Conservation (phyloP, 1,140 invertebrate genomes). For the Lithobius niger region DNA sequence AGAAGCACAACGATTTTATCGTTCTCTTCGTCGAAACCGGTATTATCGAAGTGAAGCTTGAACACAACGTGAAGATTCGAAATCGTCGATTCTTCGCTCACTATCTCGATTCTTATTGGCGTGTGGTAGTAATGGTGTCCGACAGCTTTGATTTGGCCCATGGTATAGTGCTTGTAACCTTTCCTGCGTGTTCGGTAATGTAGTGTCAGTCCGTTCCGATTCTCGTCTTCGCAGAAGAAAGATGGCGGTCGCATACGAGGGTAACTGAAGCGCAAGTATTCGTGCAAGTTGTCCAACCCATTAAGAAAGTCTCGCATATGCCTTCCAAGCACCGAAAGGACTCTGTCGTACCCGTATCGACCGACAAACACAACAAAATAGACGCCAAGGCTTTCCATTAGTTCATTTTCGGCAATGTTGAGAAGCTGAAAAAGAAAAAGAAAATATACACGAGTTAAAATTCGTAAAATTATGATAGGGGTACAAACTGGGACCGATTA, state of each 20-base stretch:
- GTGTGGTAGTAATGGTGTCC: slow-evolving; percentile 84
- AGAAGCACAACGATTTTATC: slow-evolving; percentile 49
- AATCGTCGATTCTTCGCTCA: slow-evolving; percentile 68
- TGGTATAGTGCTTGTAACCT: slow-evolving; percentile 90
- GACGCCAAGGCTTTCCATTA: slow-evolving; percentile 80
- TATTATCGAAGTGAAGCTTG: slow-evolving; percentile 86
- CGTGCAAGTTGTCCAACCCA: slow-evolving; percentile 90
- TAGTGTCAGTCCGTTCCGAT: slow-evolving; percentile 64
- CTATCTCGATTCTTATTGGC: slow-evolving; percentile 77
- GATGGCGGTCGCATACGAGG: slow-evolving; percentile 83
- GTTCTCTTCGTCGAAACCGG: slow-evolving; percentile 39
- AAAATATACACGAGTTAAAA: not conserved
- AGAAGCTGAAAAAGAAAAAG: slow-evolving; percentile 47
- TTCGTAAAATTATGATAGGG: no score
- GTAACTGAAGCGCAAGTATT: slow-evolving; percentile 93
- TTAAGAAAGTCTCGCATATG: slow-evolving; percentile 93
- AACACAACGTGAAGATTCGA: slow-evolving; percentile 89
- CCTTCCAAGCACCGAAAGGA: slow-evolving; percentile 72
- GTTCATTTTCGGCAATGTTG: slow-evolving; percentile 66
- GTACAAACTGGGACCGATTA: no score
- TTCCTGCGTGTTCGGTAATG: slow-evolving; percentile 85
- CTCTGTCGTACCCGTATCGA: slow-evolving; percentile 88
- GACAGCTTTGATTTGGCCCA: slow-evolving; percentile 84
- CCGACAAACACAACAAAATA: slow-evolving; percentile 80
- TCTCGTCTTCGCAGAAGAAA: slow-evolving; percentile 93